phyloP scores from a whole-genome alignment of 2,113 vertebrate genomes.

The Tachycineta bicolor region DNA sequence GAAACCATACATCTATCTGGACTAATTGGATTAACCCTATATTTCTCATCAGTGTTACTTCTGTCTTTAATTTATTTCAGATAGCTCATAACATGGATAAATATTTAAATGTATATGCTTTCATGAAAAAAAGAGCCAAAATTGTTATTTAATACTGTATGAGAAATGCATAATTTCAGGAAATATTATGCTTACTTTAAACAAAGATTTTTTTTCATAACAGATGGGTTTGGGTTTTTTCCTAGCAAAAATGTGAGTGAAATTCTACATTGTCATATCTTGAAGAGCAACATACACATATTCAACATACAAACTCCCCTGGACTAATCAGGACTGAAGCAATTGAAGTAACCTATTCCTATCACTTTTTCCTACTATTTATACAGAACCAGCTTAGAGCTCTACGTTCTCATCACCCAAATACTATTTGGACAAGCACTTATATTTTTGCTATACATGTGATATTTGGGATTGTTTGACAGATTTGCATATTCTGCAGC shows the following conservation, averaged over 20 bases:
- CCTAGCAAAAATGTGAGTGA: not conserved
- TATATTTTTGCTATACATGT: not conserved
- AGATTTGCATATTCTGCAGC: not conserved
- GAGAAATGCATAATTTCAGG: not conserved
- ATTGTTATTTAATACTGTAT: not conserved
- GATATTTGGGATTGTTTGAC: not conserved
- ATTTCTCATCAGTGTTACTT: not conserved
- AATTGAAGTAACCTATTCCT: not conserved
- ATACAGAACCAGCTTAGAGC: not conserved
- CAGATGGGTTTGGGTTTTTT: not conserved
- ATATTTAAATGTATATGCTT: not conserved
- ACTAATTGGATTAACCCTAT: not conserved
- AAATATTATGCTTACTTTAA: not conserved
- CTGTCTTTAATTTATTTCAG: not conserved
- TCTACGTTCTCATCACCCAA: not conserved
- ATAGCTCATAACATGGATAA: not conserved
- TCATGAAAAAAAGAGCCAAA: constrained; percentile 10
- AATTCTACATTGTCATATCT: not conserved
- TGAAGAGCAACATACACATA: not conserved
- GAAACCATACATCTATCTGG: not conserved
- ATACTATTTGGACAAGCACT: not conserved
- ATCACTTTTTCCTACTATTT: not conserved
- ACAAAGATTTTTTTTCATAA: not conserved
- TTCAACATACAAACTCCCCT: not conserved
- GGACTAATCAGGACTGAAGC: not conserved